Percentiles rank a stretch among this genome's conserved stretches.
phyloP scores from a whole-genome alignment of 2,888 invertebrate genomes.

The Dichetophora obliterata region DNA sequence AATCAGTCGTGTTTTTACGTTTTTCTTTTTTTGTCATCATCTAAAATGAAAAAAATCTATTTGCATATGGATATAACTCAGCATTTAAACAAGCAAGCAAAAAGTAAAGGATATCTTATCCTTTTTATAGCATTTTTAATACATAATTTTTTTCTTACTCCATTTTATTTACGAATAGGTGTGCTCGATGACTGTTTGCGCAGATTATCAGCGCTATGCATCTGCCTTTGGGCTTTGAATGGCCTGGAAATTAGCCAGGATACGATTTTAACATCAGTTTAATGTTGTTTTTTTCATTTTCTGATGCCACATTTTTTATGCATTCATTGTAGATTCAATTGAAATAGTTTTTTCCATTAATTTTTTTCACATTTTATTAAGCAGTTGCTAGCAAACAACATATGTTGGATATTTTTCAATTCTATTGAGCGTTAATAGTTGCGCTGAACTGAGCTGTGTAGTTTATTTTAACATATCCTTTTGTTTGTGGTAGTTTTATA shows the following conservation, averaged over 20 bases:
- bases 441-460: neutral
- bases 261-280: constrained; percentile 55
- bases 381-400: constrained; percentile 46
- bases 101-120: constrained; percentile 49
- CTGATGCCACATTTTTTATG: neutral
- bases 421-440: constrained; percentile 32
- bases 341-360: constrained; percentile 22
- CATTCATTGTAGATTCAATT: constrained; percentile 12
- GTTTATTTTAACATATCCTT: neutral
- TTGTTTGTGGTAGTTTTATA: neutral
- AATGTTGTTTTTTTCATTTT: neutral
- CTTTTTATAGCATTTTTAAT: constrained; percentile 49
- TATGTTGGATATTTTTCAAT: constrained; percentile 28
- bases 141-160: constrained; percentile 48
- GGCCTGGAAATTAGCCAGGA: constrained; percentile 63
- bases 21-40: constrained; percentile 16
- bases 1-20: constrained; percentile 23
- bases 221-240: constrained; percentile 57
- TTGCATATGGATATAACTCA: constrained; percentile 65
- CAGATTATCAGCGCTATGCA: constrained; percentile 66
- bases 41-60: constrained; percentile 57
- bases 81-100: constrained; percentile 54
- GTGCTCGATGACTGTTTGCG: constrained; percentile 62
- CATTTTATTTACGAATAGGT: constrained; percentile 37
- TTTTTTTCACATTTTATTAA: constrained; percentile 43